A percentile compares a stretch with the other conserved stretches of the same genome.
phyloP scores from a whole-genome alignment of 2,797 vertebrate species.

The Falco biarmicus region DNA sequence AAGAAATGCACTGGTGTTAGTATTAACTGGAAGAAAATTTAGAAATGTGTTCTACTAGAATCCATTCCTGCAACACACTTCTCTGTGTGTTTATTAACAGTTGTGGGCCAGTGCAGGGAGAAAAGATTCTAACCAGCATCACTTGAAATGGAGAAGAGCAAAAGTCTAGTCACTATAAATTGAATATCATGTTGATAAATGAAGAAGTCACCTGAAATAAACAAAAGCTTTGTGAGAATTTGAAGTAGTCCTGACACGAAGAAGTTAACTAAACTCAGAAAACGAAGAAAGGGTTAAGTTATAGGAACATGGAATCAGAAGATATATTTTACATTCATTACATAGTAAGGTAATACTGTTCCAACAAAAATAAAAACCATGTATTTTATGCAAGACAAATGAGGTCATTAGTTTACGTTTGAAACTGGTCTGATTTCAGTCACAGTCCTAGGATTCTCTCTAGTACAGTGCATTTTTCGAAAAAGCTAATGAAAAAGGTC shows the following conservation, averaged over 20 bases:
- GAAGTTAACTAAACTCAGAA: not conserved
- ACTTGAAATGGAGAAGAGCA: not conserved
- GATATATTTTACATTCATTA: constrained; percentile 29
- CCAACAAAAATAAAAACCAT: constrained; percentile 46
- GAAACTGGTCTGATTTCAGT: constrained; percentile 35
- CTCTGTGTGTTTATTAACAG: not conserved
- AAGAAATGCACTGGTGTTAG: not conserved
- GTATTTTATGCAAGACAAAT: constrained; percentile 58
- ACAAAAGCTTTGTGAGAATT: not conserved
- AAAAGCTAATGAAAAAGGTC: not conserved
- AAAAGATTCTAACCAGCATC: not conserved
- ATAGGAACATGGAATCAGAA: not conserved
- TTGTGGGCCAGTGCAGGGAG: not conserved
- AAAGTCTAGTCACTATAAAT: not conserved
- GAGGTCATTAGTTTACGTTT: constrained; percentile 57
- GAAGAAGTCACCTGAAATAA: not conserved
- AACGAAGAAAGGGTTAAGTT: constrained; percentile 29
- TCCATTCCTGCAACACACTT: not conserved
- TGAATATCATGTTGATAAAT: not conserved
- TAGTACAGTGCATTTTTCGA: not conserved
- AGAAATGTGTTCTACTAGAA: not conserved
- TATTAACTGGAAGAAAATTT: not conserved
- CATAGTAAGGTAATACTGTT: not conserved
- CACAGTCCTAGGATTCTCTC: constrained; percentile 31
- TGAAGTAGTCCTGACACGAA: not conserved